phyloP scores from a whole-genome alignment of 2,888 invertebrate genomes.

The Choristoneura rosaceana region DNA sequence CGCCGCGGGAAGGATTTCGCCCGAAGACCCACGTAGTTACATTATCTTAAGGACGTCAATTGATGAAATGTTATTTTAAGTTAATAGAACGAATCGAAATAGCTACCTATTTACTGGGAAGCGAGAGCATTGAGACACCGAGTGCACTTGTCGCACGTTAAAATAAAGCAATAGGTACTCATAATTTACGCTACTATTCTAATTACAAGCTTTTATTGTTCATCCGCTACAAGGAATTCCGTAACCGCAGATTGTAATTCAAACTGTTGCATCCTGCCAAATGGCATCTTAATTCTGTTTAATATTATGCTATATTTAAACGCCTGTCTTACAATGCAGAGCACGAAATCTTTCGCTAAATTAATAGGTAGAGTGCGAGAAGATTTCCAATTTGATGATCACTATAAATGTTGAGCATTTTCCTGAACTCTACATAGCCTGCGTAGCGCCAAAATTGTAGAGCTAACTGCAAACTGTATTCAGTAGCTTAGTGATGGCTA shows the following conservation, averaged over 20 bases:
- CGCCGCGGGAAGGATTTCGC: slow-evolving; percentile 25
- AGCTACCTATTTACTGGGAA: neutral
- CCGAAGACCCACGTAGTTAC: slow-evolving; percentile 5
- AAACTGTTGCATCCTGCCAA: slow-evolving; percentile 33
- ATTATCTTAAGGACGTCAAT: slow-evolving; percentile 17
- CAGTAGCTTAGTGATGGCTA: neutral
- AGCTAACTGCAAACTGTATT: neutral
- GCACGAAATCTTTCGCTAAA: slow-evolving; percentile 4
- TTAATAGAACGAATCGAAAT: neutral
- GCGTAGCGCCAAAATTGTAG: neutral
- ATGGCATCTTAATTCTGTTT: slow-evolving; percentile 8
- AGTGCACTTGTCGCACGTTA: neutral
- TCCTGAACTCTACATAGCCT: neutral
- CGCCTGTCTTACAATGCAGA: neutral
- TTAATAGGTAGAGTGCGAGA: neutral
- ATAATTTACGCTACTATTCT: slow-evolving; percentile 26
- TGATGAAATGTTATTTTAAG: slow-evolving; percentile 14
- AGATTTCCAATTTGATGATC: neutral
- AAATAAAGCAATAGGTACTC: neutral
- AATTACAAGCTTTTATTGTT: slow-evolving; percentile 9
- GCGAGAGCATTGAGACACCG: neutral
- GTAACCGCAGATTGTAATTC: slow-evolving; percentile 29
- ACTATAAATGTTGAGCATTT: neutral
- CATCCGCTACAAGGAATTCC: slow-evolving; percentile 18
- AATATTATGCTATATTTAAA: neutral